Base-by-base conservation (phyloP, 2,888 invertebrate genomes). In the Lucinisca nassula region DNA sequence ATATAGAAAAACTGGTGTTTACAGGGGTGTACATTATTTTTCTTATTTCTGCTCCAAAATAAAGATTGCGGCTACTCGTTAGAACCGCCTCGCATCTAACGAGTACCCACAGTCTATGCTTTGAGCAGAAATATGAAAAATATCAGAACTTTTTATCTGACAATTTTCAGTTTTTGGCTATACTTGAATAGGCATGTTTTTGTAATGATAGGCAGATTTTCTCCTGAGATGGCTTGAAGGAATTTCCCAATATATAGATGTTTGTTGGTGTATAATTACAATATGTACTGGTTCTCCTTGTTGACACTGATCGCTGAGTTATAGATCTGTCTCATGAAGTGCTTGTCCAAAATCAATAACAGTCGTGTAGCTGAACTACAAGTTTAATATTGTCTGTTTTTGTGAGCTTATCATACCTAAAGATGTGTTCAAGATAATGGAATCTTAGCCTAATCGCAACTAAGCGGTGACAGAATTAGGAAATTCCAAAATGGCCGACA, bases 401-500 rank as follows among this genome's bases (percentile, higher is more conserved):
- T 30, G 61, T 61, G 61, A 4, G 61, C n/a, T 61, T 61, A 61
- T 27, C 14, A 21, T 61, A 27, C 27, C 6, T 27, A 1, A 30
- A 61, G 27, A 30, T 61, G 17, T 30, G n/a, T 24, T n/a, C 30
- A n/a, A 61, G 61, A 61, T 61, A 61, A 61, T 61, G 61, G 61
- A 61, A 30, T 61, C 24, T 27, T 24, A 27, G 3, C 24, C 2
- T 30, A 61, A 27, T 61, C 45, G 8, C 45, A 12, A n/a, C 17
- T 8, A 17, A 45, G 8, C 30, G 17, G 61, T 27, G 61, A 61
- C 24, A 8, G n/a, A 61, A 30, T 61, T 61, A 70, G 86, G 86
- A 79, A 86, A 70, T 86, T 82, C 86, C 82, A 76, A 70, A 30
- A 70, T 72, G 79, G 82, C 75, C n/a, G 86, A 38, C 82, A 82